Evolutionary conservation across 2,113 vertebrate genomes (phyloP).

Genomic region (Leptodactylus fuscus): DNA sequence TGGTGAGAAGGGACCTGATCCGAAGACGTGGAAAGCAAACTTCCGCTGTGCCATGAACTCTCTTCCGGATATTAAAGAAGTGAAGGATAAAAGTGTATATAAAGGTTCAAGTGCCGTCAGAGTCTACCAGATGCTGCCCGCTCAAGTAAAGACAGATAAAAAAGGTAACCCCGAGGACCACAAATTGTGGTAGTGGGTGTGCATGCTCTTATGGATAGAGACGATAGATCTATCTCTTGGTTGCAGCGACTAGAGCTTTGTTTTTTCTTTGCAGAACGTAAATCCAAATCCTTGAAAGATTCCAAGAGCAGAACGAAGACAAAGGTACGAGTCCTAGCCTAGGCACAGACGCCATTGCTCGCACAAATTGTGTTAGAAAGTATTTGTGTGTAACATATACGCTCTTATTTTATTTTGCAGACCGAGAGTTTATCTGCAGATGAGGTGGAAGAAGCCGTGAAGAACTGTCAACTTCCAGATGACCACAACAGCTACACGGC

Average conservation of each 20-base stretch:
- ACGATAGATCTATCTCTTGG: too few species aligned
- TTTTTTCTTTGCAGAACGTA: conserved; percentile 77
- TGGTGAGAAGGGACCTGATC: conserved; percentile 82
- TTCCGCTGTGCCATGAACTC: conserved; percentile 99
- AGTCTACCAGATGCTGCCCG: conserved; percentile 90
- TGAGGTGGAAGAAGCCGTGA: conserved; percentile 75
- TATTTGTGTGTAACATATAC: conserved; percentile 24
- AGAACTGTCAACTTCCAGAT: conserved; percentile 72
- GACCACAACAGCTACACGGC: conserved; percentile 73
- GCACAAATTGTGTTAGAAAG: neutral
- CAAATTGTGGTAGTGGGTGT: too few species aligned
- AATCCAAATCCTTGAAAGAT: conserved; percentile 76
- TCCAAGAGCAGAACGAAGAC: conserved; percentile 74
- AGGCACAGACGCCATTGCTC: neutral
- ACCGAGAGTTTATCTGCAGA: conserved; percentile 64
- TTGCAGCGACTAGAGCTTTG: neutral
- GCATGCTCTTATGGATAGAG: too few species aligned
- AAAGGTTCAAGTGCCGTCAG: conserved; percentile 90
- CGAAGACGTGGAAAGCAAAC: conserved; percentile 98
- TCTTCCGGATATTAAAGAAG: conserved; percentile 91
- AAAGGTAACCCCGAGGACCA: conserved; percentile 70
- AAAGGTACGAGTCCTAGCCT: conserved; percentile 76
- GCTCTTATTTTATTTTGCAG: conserved; percentile 48
- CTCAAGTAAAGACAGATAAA: conserved; percentile 75
- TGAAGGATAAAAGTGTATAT: conserved; percentile 91